Conservation (phyloP, 1,140 invertebrate species). For the Drosophila orena region DNA sequence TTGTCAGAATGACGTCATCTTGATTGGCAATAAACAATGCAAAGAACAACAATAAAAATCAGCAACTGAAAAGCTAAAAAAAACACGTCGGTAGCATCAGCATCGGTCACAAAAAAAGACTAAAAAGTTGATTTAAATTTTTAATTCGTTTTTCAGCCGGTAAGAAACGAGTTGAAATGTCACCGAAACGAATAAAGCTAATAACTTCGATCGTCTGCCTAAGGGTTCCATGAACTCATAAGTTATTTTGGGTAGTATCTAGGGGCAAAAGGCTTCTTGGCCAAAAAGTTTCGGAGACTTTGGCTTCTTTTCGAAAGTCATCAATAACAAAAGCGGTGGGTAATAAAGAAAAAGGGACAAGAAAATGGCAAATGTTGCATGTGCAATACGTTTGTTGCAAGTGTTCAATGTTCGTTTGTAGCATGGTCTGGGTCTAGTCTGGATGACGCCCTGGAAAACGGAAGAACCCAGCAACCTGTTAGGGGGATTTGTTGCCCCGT, state of each 20-base stretch:
- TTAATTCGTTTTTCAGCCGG: slow-evolving; percentile 49
- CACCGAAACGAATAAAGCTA: slow-evolving; percentile 10
- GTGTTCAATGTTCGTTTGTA: slow-evolving; percentile 8
- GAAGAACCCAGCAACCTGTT: slow-evolving; percentile 51
- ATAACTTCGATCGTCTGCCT: slow-evolving; percentile 28
- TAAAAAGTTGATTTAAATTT: slow-evolving; percentile 60
- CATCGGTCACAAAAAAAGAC: slow-evolving; percentile 33
- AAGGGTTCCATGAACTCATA: slow-evolving; percentile 46
- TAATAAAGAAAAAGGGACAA: slow-evolving; percentile 36
- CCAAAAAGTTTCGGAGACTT: slow-evolving; percentile 38
- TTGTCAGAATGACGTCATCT: slow-evolving; percentile 64
- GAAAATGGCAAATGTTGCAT: slow-evolving; percentile 50
- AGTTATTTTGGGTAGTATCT: slow-evolving; percentile 31
- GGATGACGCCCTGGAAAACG: slow-evolving; percentile 59
- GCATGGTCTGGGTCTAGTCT: slow-evolving; percentile 62
- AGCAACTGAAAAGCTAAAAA: slow-evolving; percentile 64
- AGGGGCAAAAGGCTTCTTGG: slow-evolving; percentile 41
- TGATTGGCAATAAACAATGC: slow-evolving; percentile 58
- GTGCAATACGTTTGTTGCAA: slow-evolving; percentile 17
- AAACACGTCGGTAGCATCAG: slow-evolving; percentile 52
- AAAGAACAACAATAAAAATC: slow-evolving; percentile 69
- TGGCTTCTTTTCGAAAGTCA: slow-evolving; percentile 45
- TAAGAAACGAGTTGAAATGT: slow-evolving; percentile 35
- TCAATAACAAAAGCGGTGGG: slow-evolving; percentile 43
- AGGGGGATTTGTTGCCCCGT: slow-evolving; percentile 20